These are phyloP conservation scores for Phragmatobia fuliginosa DNA, from an alignment of 2,888 invertebrate genomes.

Conservation along the genomic window DNA sequence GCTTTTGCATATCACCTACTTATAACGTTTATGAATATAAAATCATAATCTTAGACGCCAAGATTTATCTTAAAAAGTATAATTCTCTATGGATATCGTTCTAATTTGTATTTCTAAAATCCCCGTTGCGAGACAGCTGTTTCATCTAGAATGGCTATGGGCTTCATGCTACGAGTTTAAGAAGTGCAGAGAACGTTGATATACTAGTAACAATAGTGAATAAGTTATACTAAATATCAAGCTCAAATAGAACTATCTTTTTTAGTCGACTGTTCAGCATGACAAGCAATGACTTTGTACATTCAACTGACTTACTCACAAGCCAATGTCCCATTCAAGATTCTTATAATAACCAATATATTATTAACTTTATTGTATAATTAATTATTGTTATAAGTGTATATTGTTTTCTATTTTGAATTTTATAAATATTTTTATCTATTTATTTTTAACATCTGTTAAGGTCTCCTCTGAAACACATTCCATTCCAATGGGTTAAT, in stretches of 20 bases:
- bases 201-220: background rate
- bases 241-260: constrained; percentile 41
- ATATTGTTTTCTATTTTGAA: constrained; percentile 4
- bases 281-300: constrained; percentile 23
- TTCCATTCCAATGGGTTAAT: no score
- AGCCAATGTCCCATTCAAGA: constrained; percentile 45
- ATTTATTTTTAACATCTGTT: no score
- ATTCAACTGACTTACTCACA: constrained; percentile 28
- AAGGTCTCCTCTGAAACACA: no score
- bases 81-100: background rate
- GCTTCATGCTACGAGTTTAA: background rate
- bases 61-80: background rate
- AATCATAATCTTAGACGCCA: background rate
- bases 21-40: no score
- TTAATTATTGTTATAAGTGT: background rate
- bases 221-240: constrained; percentile 35
- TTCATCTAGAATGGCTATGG: background rate
- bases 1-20: background rate
- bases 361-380: constrained; percentile 12
- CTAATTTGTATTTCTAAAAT: background rate
- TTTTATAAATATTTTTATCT: constrained; percentile 17
- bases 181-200: background rate
- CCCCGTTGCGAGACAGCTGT: background rate
- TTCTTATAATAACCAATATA: constrained; percentile 19
- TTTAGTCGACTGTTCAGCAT: constrained; percentile 30